Evolutionary conservation across 2,888 invertebrate genomes (phyloP), one percentile per base, ranked within the genome.

Genomic region (Eucriotettix oculatus): DNA sequence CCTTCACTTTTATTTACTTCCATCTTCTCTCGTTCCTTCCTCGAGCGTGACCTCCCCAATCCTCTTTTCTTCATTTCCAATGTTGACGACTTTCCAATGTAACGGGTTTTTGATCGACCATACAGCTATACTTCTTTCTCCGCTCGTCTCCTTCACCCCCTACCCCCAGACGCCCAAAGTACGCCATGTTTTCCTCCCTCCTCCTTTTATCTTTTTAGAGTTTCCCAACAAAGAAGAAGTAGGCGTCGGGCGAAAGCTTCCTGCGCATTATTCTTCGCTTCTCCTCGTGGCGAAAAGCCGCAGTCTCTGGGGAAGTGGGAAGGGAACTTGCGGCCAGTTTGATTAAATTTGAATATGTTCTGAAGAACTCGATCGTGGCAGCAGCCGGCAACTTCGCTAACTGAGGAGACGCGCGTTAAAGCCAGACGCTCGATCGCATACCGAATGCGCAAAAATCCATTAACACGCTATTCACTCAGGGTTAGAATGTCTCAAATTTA

Each of bases 301-400:
- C 42, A 42, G 42, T 40, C 55, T 29, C 0, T 11, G 40, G 42
- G 16, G 17, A 12, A 29, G 29, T 16, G 16, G 54, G 54, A 17
- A 12, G 54, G 9, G 41, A 41, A n/a, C 43, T 17, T 43, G 54
- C n/a, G 61, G 57, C 44, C 61, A 53, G 57, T 48, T 53, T 61
- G 61, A 61, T 61, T 61, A 59, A 59, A 61, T 61, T 61, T 61
- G 61, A 61, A 61, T 61, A 56, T 56, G 57, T 57, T 60, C 11
- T 14, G 40, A 42, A 40, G 16, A 17, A 16, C 54, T 16, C 54
- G 14, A 54, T 16, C 54, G 54, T 55, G 14, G 54, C 11, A 12
- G 54, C 16, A 9, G 54, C 54, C 54, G 54, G 17, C 16, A 54
- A 54, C 29, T 17, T 54, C 29, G 29, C 54, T 16, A 16, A 16